phyloP scores from a whole-genome alignment of 2,888 invertebrate genomes.

The Clistopyga incitator region DNA sequence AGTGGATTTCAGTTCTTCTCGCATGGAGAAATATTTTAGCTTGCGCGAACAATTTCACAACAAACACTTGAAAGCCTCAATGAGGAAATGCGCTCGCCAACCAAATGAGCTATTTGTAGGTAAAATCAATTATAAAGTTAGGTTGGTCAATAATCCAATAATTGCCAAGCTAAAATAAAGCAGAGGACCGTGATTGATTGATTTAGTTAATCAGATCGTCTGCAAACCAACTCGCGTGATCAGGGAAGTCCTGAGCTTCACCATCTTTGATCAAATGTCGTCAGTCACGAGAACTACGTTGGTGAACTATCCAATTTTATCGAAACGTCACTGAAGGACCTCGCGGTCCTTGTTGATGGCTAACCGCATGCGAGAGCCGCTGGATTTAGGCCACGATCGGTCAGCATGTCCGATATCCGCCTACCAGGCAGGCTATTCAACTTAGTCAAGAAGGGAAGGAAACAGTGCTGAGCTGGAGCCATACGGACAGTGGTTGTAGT shows the following conservation, averaged over 20 bases:
- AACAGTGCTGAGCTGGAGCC: slow-evolving; percentile 6
- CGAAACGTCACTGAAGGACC: slow-evolving; percentile 1
- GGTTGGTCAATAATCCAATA: background rate
- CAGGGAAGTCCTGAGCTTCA: background rate
- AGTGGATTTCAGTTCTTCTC: background rate
- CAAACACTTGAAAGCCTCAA: background rate
- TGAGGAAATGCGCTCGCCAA: background rate
- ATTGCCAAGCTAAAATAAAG: background rate
- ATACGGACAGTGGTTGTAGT: background rate
- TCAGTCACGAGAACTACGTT: slow-evolving; percentile 5
- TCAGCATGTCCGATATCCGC: slow-evolving; percentile 16
- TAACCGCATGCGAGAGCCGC: slow-evolving; percentile 15
- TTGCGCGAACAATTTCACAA: background rate
- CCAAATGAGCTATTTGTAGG: background rate
- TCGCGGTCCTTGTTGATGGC: slow-evolving; percentile 16
- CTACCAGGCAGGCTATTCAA: slow-evolving; percentile 13
- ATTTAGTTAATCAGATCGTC: background rate
- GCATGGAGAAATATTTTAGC: background rate
- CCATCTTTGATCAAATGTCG: background rate
- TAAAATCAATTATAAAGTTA: background rate
- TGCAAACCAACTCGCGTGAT: background rate
- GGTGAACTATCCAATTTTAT: slow-evolving; percentile 16
- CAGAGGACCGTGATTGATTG: background rate
- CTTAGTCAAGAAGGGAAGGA: slow-evolving; percentile 11
- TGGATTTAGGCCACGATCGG: slow-evolving; percentile 36